Conservation (phyloP, 2,888 invertebrate species). For the Acronicta alni region DNA sequence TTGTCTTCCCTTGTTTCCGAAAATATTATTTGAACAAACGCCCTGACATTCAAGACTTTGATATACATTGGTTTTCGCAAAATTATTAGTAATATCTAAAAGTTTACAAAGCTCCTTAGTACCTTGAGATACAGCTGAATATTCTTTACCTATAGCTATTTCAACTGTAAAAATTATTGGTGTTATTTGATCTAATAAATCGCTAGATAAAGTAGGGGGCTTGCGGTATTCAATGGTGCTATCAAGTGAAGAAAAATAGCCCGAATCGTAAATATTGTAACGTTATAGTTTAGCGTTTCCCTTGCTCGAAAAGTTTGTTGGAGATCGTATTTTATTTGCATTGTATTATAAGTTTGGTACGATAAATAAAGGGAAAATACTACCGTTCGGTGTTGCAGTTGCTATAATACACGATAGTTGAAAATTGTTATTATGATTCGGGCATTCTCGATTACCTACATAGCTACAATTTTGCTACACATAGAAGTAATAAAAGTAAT, state of each 20-base stretch:
- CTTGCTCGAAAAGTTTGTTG: slow-evolving; percentile 30
- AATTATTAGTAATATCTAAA: slow-evolving; percentile 8
- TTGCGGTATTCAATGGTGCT: slow-evolving; percentile 66
- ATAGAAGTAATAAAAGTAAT: no score
- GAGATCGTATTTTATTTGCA: slow-evolving; percentile 33
- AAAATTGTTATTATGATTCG: slow-evolving; percentile 8
- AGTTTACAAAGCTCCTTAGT: slow-evolving; percentile 11
- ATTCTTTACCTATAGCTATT: slow-evolving; percentile 10
- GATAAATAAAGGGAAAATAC: slow-evolving; percentile 38
- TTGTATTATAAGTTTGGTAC: slow-evolving; percentile 29
- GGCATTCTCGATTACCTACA: not conserved
- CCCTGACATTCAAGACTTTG: slow-evolving; percentile 47
- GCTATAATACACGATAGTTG: not conserved
- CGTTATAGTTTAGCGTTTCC: slow-evolving; percentile 57
- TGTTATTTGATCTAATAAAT: slow-evolving; percentile 67
- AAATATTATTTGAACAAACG: slow-evolving; percentile 57
- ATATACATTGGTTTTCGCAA: slow-evolving; percentile 36
- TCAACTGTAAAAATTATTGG: slow-evolving; percentile 5
- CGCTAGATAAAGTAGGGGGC: slow-evolving; percentile 64
- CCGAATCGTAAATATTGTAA: slow-evolving; percentile 69
- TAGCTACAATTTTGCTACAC: not conserved
- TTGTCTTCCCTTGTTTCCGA: slow-evolving; percentile 52
- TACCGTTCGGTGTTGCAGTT: slow-evolving; percentile 9
- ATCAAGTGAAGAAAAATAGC: slow-evolving; percentile 69
- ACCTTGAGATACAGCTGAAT: slow-evolving; percentile 13